phyloP scores from a whole-genome alignment of 1,140 invertebrate genomes.

The Nephotettix cincticeps region DNA sequence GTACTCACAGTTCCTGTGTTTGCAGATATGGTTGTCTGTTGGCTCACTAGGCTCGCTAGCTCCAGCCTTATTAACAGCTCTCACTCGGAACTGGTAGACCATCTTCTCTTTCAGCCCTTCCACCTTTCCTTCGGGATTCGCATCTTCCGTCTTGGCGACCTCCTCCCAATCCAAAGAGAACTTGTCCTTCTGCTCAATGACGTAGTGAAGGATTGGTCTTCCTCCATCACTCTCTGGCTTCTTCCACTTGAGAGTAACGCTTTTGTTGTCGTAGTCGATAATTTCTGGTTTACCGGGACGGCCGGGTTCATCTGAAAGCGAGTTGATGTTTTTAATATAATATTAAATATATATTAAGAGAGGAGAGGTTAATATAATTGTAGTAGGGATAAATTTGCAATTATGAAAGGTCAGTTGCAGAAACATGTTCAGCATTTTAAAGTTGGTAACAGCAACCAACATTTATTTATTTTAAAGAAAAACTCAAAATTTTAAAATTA shows the following conservation, averaged over 20 bases:
- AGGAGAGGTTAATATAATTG: too few species aligned
- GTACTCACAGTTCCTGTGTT: constrained; percentile 87
- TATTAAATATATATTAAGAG: too few species aligned
- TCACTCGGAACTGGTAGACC: constrained; percentile 90
- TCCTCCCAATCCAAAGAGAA: constrained; percentile 86
- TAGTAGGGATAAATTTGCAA: too few species aligned
- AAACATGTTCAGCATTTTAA: too few species aligned
- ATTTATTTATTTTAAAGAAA: too few species aligned
- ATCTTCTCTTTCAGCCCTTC: constrained; percentile 90
- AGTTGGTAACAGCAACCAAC: too few species aligned
- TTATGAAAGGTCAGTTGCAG: too few species aligned
- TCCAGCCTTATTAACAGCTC: constrained; percentile 91
- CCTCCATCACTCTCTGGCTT: constrained; percentile 90
- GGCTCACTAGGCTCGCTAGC: constrained; percentile 84
- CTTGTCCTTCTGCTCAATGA: constrained; percentile 96
- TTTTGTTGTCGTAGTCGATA: constrained; percentile 91
- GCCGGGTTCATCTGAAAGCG: constrained; percentile 71
- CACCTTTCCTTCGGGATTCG: constrained; percentile 75
- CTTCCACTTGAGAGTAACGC: constrained; percentile 87
- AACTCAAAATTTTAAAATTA: too few species aligned
- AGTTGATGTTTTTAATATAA: too few species aligned
- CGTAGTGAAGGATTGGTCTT: constrained; percentile 90
- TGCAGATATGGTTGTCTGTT: constrained; percentile 89
- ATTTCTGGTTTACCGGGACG: constrained; percentile 90
- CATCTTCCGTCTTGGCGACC: constrained; percentile 76